phyloP scores from a whole-genome alignment of 2,888 invertebrate species.

The Iselma pallidipennis region DNA sequence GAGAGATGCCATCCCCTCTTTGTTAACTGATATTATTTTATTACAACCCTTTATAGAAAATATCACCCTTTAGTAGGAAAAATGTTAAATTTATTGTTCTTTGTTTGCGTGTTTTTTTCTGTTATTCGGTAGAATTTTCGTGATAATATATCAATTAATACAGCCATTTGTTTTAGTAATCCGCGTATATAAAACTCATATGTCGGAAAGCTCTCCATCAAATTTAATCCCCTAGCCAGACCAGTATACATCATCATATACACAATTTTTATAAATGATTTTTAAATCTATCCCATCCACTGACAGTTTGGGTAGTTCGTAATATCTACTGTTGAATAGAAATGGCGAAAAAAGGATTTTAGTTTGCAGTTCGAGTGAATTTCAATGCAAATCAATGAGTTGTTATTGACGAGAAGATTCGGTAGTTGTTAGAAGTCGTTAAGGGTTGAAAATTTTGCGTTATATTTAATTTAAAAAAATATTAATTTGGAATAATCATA shows the following conservation, averaged over 20 bases:
- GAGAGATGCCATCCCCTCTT: constrained; percentile 9
- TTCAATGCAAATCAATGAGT: no score
- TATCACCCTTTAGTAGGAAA: background rate
- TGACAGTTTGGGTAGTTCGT: background rate
- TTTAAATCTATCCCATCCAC: constrained; percentile 1
- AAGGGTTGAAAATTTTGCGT: background rate
- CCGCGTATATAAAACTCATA: constrained; percentile 2
- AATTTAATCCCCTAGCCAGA: constrained; percentile 11
- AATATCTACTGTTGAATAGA: no score
- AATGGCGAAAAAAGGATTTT: no score
- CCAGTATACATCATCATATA: background rate
- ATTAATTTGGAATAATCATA: background rate
- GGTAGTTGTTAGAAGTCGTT: no score
- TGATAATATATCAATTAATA: constrained; percentile 10
- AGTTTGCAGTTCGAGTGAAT: no score
- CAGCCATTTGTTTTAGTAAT: background rate
- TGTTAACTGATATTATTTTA: no score
- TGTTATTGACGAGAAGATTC: no score
- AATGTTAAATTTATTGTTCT: no score
- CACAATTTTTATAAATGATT: constrained; percentile 7
- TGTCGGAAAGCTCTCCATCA: constrained; percentile 5
- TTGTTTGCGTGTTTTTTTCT: no score
- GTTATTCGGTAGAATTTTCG: background rate
- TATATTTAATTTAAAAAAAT: background rate
- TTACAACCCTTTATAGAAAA: constrained; percentile 1